A percentile compares a stretch with the other conserved stretches of the same genome.
These are phyloP conservation scores for Ancistrus triradiatus DNA, from an alignment of 2,113 vertebrate genomes.

Conservation along the genomic window DNA sequence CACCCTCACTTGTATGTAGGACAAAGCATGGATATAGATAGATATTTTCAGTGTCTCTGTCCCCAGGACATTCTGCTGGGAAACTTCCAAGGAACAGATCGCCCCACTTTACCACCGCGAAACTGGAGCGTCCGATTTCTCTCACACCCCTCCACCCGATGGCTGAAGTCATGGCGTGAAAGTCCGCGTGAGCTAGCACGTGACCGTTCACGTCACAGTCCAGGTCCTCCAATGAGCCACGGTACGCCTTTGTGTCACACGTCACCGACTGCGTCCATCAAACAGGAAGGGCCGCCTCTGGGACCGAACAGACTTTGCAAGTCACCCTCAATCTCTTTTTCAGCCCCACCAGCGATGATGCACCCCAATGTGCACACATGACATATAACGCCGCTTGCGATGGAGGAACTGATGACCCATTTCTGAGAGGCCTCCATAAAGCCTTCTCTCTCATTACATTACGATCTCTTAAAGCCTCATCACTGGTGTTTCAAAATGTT, in stretches of 20 bases:
- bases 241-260: too few relatives aligned
- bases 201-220: neutral
- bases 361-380: too few relatives aligned
- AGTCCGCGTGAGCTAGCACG: neutral
- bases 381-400: too few relatives aligned
- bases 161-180: neutral
- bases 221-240: neutral
- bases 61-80: slow-evolving; percentile 74
- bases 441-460: too few relatives aligned
- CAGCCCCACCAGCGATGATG: too few relatives aligned
- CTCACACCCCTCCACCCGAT: slow-evolving; percentile 41
- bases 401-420: too few relatives aligned
- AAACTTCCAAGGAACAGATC: slow-evolving; percentile 79
- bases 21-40: slow-evolving; percentile 69
- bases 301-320: too few relatives aligned
- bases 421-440: too few relatives aligned
- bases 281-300: neutral
- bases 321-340: too few relatives aligned
- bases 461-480: too few relatives aligned
- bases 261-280: neutral
- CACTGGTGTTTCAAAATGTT: too few relatives aligned
- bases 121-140: slow-evolving; percentile 72
- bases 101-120: slow-evolving; percentile 70
- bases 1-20: slow-evolving; percentile 66
- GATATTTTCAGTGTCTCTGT: slow-evolving; percentile 76